Percentiles rank a stretch among this genome's conserved stretches.
These are phyloP conservation scores for Aphodius sticticus DNA, from an alignment of 2,888 invertebrate genomes.

Conservation along the genomic window DNA sequence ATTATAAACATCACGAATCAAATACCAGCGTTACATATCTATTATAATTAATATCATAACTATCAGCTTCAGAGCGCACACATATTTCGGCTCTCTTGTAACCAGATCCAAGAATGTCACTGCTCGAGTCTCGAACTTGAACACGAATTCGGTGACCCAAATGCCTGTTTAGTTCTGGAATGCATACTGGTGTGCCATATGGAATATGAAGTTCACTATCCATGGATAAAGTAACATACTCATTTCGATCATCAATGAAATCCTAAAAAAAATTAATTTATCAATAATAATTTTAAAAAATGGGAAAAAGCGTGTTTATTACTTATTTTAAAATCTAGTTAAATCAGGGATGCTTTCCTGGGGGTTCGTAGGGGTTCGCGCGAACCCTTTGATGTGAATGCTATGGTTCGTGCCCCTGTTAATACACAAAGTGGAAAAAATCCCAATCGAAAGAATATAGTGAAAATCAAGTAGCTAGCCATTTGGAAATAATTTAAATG, in stretches of 20 bases:
- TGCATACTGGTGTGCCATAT: constrained; percentile 61
- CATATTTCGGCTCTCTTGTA: constrained; percentile 62
- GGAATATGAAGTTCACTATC: constrained; percentile 58
- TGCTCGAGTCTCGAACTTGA: constrained; percentile 61
- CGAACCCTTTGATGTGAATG: no score
- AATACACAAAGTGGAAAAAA: no score
- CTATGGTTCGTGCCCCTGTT: no score
- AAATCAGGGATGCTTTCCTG: no score
- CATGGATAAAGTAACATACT: constrained; percentile 63
- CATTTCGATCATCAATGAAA: constrained; percentile 60
- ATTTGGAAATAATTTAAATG: no score
- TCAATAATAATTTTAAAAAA: neutral
- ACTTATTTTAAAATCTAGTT: neutral
- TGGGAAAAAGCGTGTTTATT: neutral
- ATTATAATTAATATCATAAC: constrained; percentile 63
- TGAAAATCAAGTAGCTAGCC: no score
- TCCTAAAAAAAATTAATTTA: constrained; percentile 56
- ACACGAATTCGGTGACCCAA: constrained; percentile 60
- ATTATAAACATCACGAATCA: constrained; percentile 37
- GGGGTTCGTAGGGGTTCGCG: no score
- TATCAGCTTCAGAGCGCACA: constrained; percentile 63
- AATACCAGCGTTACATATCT: constrained; percentile 59
- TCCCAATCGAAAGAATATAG: no score
- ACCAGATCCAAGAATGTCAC: constrained; percentile 55
- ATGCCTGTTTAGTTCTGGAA: constrained; percentile 63